phyloP scores from a whole-genome alignment of 2,113 vertebrate genomes.

The Gymnorhina tibicen region DNA sequence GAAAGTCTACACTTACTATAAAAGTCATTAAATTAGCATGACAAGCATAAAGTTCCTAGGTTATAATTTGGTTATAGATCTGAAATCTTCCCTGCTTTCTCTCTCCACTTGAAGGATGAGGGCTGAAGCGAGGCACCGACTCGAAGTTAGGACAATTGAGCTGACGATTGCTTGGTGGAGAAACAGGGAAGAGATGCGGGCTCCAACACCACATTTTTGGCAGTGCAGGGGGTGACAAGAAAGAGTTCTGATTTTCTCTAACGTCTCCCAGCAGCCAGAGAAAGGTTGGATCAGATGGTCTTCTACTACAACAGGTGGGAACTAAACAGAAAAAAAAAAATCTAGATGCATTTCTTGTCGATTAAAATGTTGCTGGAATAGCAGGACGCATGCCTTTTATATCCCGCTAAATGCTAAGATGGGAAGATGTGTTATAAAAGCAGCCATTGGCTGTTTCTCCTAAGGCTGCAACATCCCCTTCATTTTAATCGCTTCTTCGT shows the following conservation, averaged over 20 bases:
- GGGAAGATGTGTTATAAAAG: neutral
- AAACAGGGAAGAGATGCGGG: neutral
- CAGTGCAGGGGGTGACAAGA: neutral
- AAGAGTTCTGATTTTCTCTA: neutral
- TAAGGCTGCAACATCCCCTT: neutral
- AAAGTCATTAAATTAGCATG: constrained; percentile 72
- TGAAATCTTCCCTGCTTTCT: constrained; percentile 54
- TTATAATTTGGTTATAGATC: constrained; percentile 65
- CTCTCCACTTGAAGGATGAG: constrained; percentile 23
- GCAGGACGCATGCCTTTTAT: neutral
- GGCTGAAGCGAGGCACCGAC: neutral
- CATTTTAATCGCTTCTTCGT: neutral
- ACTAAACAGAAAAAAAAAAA: neutral
- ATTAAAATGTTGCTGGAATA: neutral
- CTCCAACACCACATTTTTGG: neutral
- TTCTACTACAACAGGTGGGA: constrained; percentile 47
- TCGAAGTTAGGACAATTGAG: neutral
- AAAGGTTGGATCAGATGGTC: neutral
- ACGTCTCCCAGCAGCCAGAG: neutral
- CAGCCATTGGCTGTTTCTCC: neutral
- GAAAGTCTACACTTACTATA: constrained; percentile 67
- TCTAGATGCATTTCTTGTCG: neutral
- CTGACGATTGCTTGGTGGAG: neutral
- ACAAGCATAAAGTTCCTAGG: constrained; percentile 66
- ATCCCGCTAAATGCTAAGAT: neutral